phyloP scores from a whole-genome alignment of 2,888 invertebrate species.

The Leptopilina drosophilae region DNA sequence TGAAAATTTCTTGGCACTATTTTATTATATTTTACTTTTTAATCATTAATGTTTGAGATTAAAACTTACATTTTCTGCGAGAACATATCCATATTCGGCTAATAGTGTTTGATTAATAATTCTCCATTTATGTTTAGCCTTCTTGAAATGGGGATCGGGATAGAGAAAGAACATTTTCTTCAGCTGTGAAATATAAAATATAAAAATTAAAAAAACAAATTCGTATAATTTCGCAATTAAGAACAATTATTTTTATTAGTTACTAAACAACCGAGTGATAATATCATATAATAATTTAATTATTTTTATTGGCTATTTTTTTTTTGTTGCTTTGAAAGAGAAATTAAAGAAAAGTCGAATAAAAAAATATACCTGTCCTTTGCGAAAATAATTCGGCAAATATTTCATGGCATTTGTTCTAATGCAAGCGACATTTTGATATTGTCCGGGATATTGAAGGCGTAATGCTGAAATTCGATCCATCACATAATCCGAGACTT shows the following conservation, averaged over 20 bases:
- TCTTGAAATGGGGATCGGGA: conserved; percentile 99
- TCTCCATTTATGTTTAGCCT: conserved; percentile 99
- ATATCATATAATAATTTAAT: too few relatives aligned
- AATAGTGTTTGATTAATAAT: conserved; percentile 95
- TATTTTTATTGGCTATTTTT: too few relatives aligned
- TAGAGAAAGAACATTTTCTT: conserved; percentile 99
- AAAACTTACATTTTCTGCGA: conserved; percentile 86
- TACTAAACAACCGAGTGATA: too few relatives aligned
- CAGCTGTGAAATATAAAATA: conserved; percentile 81
- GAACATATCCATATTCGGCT: conserved; percentile 97
- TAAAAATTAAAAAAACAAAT: not conserved
- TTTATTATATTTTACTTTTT: too few relatives aligned
- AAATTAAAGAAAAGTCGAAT: not conserved
- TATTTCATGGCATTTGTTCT: conserved; percentile 99
- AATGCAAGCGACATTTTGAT: conserved; percentile 95
- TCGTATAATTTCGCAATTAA: too few relatives aligned
- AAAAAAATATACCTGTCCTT: conserved; percentile 86
- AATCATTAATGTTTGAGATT: too few relatives aligned
- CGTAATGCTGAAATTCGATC: conserved; percentile 94
- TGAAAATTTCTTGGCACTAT: too few relatives aligned
- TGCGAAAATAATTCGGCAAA: conserved; percentile 96
- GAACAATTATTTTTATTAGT: too few relatives aligned
- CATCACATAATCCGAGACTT: conserved; percentile 98
- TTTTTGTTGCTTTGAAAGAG: too few relatives aligned
- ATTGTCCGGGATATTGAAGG: conserved; percentile 85